Evolutionary conservation across 92 coral and sea anemone species (phyloP).

Genomic region (Metridium senile): DNA sequence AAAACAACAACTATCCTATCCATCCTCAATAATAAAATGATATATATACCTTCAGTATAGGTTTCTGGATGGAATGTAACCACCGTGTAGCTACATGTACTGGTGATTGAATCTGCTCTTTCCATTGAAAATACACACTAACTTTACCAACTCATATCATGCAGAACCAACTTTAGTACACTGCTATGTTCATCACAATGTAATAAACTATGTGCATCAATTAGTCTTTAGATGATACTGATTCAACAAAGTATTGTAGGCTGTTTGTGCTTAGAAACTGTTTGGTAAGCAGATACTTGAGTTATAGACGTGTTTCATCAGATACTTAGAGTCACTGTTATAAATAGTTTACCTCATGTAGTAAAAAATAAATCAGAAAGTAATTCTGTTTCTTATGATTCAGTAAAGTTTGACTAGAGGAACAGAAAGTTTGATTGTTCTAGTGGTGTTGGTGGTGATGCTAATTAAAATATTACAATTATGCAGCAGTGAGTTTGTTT

Average conservation of each 20-base stretch:
- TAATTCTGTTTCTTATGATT: neutral
- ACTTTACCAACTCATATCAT: neutral
- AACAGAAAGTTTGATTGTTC: too few species aligned
- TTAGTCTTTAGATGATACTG: too few species aligned
- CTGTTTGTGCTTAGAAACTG: neutral
- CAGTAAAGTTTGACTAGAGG: neutral
- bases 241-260: neutral
- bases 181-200: too few species aligned
- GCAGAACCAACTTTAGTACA: too few species aligned
- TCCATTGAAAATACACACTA: neutral
- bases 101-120: conserved; percentile 2
- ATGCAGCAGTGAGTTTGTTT: too few species aligned
- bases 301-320: conserved; percentile 3
- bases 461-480: too few species aligned
- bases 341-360: neutral
- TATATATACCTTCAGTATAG: neutral
- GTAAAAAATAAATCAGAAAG: neutral
- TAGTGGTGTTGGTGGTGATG: too few species aligned
- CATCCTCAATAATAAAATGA: neutral
- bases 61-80: conserved; percentile 13
- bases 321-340: neutral
- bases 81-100: conserved; percentile 6
- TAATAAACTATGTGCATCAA: too few species aligned
- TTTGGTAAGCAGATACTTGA: conserved; percentile 7
- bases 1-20: too few species aligned